A percentile compares a stretch with the other conserved stretches of the same genome.
Conservation (phyloP, 2,113 vertebrate species). For the Nestor notabilis region DNA sequence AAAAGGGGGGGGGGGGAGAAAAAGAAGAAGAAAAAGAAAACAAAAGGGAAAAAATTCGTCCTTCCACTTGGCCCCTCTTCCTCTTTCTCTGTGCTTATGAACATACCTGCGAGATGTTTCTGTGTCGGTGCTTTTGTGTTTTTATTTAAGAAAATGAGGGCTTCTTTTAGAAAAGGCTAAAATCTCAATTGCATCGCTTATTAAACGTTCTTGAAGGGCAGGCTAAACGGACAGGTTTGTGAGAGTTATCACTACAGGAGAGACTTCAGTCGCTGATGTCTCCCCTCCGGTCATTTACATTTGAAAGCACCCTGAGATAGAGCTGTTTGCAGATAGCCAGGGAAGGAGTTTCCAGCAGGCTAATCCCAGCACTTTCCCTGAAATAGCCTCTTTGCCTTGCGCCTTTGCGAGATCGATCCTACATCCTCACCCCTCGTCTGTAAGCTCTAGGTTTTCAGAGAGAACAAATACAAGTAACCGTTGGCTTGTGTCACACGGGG, state of each 20-base stretch:
- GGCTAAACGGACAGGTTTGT: not conserved
- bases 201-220: not conserved
- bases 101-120: conserved; percentile 52
- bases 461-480: conserved; percentile 46
- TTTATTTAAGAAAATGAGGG: not conserved
- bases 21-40: not conserved
- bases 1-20: fast-evolving
- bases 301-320: not conserved
- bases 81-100: conserved; percentile 18
- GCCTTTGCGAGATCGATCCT: not conserved
- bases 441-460: not conserved
- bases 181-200: not conserved
- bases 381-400: not conserved
- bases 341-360: not conserved
- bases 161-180: not conserved
- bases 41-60: not conserved
- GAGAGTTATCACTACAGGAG: not conserved
- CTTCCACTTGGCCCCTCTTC: not conserved
- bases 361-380: not conserved
- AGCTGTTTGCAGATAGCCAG: not conserved
- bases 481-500: conserved; percentile 75
- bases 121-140: not conserved
- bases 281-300: not conserved
- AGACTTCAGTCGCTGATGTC: not conserved
- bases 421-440: not conserved